Conservation (phyloP, 2,797 vertebrate genomes). For the Danio kyathit region DNA sequence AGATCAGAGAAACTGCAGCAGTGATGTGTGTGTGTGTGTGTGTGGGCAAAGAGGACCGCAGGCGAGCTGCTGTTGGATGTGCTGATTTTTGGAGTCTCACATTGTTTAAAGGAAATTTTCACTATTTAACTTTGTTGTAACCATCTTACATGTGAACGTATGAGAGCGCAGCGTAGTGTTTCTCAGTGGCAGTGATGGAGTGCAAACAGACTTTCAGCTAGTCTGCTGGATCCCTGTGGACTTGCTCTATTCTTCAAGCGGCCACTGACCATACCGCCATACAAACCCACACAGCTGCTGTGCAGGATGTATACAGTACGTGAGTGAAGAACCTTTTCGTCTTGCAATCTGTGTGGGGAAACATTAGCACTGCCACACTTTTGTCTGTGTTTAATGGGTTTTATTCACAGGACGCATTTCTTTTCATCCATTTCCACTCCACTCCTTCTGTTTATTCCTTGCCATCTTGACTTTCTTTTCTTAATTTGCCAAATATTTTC, state of each 20-base stretch:
- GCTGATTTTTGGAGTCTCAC: constrained; percentile 10
- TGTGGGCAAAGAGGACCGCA: neutral
- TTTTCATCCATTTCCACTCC: constrained; percentile 42
- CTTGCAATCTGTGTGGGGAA: neutral
- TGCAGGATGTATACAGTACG: neutral
- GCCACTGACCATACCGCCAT: constrained; percentile 12
- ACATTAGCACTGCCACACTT: neutral
- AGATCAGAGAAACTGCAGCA: constrained; percentile 38
- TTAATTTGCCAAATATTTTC: constrained; percentile 45
- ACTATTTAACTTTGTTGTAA: constrained; percentile 2
- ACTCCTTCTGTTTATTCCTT: constrained; percentile 34
- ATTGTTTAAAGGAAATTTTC: constrained; percentile 9
- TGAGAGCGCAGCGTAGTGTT: constrained; percentile 70
- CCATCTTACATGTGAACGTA: constrained; percentile 63
- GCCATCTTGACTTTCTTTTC: constrained; percentile 17
- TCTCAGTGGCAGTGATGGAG: constrained; percentile 75
- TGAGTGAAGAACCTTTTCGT: neutral
- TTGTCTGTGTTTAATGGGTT: constrained; percentile 10
- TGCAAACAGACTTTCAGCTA: constrained; percentile 60
- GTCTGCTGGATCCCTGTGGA: constrained; percentile 55
- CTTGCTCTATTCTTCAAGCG: constrained; percentile 68
- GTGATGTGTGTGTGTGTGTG: too few relatives aligned
- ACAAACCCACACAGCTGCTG: constrained; percentile 25
- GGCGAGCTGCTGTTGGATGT: constrained; percentile 8
- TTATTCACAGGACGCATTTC: constrained; percentile 2